phyloP scores from a whole-genome alignment of 2,888 invertebrate genomes.

The Abscondita cerata region DNA sequence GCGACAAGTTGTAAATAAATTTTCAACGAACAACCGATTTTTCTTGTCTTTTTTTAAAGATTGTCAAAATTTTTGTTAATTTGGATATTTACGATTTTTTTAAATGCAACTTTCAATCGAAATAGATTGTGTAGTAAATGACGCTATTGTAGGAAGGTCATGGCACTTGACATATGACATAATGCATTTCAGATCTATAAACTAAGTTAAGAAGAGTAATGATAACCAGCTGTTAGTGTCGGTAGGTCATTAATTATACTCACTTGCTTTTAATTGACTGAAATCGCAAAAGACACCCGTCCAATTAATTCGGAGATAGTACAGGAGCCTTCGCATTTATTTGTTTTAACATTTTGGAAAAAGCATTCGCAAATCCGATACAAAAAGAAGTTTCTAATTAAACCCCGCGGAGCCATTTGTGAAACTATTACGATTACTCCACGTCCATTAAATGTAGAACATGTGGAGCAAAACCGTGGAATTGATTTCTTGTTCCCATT shows the following conservation, averaged over 20 bases:
- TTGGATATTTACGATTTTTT: too few species aligned
- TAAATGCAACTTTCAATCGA: not conserved
- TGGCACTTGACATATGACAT: constrained; percentile 29
- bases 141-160: constrained; percentile 20
- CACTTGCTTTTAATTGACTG: constrained; percentile 26
- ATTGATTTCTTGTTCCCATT: constrained; percentile 28
- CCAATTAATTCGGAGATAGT: constrained; percentile 20
- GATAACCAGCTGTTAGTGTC: constrained; percentile 26
- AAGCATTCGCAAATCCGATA: too few species aligned
- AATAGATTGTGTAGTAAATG: constrained; percentile 11
- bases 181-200: constrained; percentile 24
- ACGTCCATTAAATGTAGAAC: not conserved
- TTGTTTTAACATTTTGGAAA: not conserved
- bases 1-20: too few species aligned
- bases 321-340: not conserved
- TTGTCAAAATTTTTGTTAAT: too few species aligned
- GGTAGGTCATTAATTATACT: constrained; percentile 26
- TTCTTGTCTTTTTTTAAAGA: too few species aligned
- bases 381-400: not conserved
- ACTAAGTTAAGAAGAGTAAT: constrained; percentile 24
- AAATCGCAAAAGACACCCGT: constrained; percentile 29
- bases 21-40: too few species aligned
- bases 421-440: too few species aligned
- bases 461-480: constrained; percentile 23
- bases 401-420: too few species aligned